Conservation (phyloP, 2,888 invertebrate genomes). For the Dolomedes plantarius region DNA sequence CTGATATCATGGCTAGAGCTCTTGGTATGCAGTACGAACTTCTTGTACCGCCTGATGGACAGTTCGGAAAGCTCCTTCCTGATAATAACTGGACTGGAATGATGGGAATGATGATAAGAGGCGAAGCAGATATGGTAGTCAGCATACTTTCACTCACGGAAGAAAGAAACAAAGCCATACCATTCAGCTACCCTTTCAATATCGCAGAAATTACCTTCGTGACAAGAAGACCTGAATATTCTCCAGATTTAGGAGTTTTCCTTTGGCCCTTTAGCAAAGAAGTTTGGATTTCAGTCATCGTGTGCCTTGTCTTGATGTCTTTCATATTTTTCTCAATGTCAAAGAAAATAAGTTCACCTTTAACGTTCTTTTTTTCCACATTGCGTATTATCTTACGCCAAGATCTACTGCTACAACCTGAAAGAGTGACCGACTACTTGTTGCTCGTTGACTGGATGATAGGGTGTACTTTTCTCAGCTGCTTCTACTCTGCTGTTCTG, state of each 20-base stretch:
- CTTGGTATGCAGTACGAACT: neutral
- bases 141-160: neutral
- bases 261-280: neutral
- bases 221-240: neutral
- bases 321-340: neutral
- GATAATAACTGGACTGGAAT: neutral
- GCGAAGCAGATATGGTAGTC: neutral
- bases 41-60: neutral
- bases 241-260: neutral
- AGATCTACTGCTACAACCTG: neutral
- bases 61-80: neutral
- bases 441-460: neutral
- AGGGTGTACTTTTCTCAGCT: neutral
- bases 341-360: neutral
- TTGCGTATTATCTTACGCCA: neutral
- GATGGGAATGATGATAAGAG: neutral
- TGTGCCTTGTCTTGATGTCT: neutral
- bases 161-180: neutral
- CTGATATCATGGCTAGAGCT: neutral
- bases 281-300: neutral
- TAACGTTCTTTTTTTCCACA: neutral
- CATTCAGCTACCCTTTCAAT: neutral
- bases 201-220: neutral
- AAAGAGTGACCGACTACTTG: neutral
- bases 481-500: neutral